Base-by-base conservation (phyloP, 2,888 invertebrate species). In the Seladonia tumulorum region DNA sequence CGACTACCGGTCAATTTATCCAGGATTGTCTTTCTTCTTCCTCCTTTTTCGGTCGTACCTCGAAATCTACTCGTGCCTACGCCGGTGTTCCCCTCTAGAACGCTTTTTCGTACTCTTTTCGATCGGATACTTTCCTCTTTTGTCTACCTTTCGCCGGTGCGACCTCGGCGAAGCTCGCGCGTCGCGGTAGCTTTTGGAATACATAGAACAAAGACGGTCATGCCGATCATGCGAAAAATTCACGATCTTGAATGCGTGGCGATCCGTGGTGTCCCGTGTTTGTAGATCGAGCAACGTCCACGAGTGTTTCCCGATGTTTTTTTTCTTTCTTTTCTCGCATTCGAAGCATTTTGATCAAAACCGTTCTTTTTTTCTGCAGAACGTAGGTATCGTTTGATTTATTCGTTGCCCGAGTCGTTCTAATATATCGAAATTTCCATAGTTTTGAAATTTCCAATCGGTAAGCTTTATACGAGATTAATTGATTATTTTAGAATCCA, bases 1-100 rank as follows among this genome's bases (percentile, higher is more conserved):
- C 91, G 83, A 81, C 90, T 92, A 94, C 93, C 92, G 94, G 94
- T 95, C 95, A 95, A 95, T 95, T 95, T 94, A 95, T 94, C 92
- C 92, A 88, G 85, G 89, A 86, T 47, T 49, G 88, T 90, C 89
- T 87, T 90, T 91, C 90, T 88, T 90, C 86, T 88, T 92, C 89
- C 90, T 92, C 89, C 90, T 91, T 88, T 92, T 90, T 87, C 88
- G 81, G 78, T 79, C 79, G 76, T 82, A 81, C 77, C 83, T 82
- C 81, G 89, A 89, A 91, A 91, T 88, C 85, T 88, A 88, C 80
- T 79, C 81, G 79, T 76, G 63, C 77, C 76, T 80, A 63, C 39
- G 78, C 45, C 70, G 70, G 29, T 57, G 72, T 79, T 79, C 82
- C 82, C 12, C 68, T 78, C 29, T 35, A 57, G 72, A 83, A 60